Conservation (phyloP, 2,797 vertebrate species). For the Rhinichthys osculus region DNA sequence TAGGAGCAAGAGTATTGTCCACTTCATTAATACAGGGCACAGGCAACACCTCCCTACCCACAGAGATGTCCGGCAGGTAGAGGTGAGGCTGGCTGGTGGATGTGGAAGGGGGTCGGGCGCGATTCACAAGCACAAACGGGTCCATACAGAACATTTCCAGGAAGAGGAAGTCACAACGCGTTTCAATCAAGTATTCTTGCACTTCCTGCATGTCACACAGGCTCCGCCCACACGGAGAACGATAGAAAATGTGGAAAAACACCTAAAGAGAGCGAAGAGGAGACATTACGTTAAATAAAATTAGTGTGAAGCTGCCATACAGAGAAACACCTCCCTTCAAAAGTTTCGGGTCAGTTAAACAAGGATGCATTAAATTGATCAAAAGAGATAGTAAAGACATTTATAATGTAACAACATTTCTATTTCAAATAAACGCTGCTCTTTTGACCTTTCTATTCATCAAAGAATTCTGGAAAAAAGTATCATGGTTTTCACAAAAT, state of each 20-base stretch:
- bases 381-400: not conserved
- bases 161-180: conserved; percentile 83
- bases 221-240: conserved; percentile 83
- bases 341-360: not conserved
- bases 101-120: conserved; percentile 78
- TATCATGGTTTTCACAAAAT: not conserved
- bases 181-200: conserved; percentile 85
- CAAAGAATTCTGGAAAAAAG: not conserved
- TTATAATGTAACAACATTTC: not conserved
- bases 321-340: not conserved
- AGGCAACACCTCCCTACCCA: conserved; percentile 81
- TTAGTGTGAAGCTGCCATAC: not conserved
- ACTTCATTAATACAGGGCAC: conserved; percentile 87
- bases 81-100: conserved; percentile 77
- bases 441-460: not conserved
- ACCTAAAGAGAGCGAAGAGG: conserved; percentile 60
- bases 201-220: conserved; percentile 84
- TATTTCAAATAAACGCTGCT: not conserved
- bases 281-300: not conserved
- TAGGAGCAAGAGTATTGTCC: conserved; percentile 76
- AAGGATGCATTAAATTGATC: not conserved
- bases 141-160: conserved; percentile 91
- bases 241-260: conserved; percentile 86
- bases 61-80: conserved; percentile 83
- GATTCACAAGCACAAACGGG: conserved; percentile 85